Conservation (phyloP, 1,140 invertebrate species). For the Apis cerana region DNA sequence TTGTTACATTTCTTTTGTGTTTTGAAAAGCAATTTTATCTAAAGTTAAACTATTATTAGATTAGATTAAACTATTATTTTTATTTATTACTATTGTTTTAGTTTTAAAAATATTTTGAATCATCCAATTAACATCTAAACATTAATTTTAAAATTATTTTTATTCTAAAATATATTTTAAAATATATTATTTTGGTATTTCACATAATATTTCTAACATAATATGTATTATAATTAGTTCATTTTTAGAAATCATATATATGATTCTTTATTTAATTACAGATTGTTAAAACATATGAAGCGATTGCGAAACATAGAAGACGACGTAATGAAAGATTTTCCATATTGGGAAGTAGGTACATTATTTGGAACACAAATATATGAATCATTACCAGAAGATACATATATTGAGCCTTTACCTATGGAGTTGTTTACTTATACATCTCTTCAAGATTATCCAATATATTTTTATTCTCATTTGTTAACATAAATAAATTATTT, state of each 20-base stretch:
- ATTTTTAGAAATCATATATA: background rate
- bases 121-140: too few species aligned
- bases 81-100: too few species aligned
- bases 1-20: too few species aligned
- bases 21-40: too few species aligned
- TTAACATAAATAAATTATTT: too few species aligned
- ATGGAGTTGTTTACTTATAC: fast-evolving
- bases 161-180: too few species aligned
- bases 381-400: background rate
- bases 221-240: background rate
- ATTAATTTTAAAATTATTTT: too few species aligned
- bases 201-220: background rate
- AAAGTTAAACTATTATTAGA: too few species aligned
- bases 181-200: background rate
- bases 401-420: slow-evolving; percentile 11
- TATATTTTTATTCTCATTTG: too few species aligned
- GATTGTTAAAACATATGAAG: slow-evolving; percentile 36
- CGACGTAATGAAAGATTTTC: slow-evolving; percentile 49
- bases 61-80: too few species aligned
- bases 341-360: slow-evolving; percentile 50
- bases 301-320: slow-evolving; percentile 11
- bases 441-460: too few species aligned
- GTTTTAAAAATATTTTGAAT: too few species aligned
- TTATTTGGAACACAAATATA: slow-evolving; percentile 36
- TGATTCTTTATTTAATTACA: background rate